Conservation (phyloP, 2,888 invertebrate species). For the Phortica magna region DNA sequence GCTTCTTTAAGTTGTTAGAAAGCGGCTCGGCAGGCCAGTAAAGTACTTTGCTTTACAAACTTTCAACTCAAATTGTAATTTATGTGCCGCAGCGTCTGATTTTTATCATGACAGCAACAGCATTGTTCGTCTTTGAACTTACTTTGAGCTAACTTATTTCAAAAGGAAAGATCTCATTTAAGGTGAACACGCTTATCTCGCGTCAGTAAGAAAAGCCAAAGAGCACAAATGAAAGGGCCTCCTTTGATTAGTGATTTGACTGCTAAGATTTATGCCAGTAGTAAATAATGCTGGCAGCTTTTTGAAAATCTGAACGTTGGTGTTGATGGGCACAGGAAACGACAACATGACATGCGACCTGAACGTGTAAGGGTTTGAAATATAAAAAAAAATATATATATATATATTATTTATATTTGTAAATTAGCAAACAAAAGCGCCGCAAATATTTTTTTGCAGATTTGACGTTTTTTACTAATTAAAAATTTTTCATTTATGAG, state of each 20-base stretch:
- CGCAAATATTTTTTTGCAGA: neutral
- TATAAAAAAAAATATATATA: no score
- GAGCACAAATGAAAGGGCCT: neutral
- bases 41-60: neutral
- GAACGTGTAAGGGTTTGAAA: neutral
- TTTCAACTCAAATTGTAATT: slow-evolving; percentile 50
- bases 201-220: slow-evolving; percentile 11
- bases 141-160: slow-evolving; percentile 29
- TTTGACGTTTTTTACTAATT: neutral
- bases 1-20: neutral
- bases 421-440: neutral
- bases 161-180: slow-evolving; percentile 9
- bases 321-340: neutral
- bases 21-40: neutral
- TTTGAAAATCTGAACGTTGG: neutral
- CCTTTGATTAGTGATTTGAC: slow-evolving; percentile 6
- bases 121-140: slow-evolving; percentile 23
- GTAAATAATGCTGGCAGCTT: neutral
- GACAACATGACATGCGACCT: neutral
- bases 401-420: neutral
- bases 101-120: slow-evolving; percentile 47
- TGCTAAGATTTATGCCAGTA: neutral
- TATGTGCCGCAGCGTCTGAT: slow-evolving; percentile 57
- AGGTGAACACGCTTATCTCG: slow-evolving; percentile 54
- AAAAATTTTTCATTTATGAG: slow-evolving; percentile 6